phyloP scores from a whole-genome alignment of 2,888 invertebrate species.

The Spodoptera littoralis region DNA sequence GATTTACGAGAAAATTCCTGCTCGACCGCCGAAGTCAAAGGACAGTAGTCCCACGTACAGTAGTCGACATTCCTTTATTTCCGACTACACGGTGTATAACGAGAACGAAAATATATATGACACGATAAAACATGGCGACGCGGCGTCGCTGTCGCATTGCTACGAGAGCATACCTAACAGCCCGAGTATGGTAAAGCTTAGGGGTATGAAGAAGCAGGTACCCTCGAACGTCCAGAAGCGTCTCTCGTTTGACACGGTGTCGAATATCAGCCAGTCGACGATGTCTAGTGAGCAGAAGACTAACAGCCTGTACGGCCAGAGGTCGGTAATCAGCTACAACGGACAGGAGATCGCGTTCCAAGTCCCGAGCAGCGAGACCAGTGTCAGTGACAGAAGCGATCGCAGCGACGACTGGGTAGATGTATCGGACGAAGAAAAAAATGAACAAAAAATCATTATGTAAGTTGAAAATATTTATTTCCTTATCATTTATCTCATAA shows the following conservation, averaged over 20 bases:
- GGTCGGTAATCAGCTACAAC: slow-evolving; percentile 84
- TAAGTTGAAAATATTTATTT: slow-evolving; percentile 76
- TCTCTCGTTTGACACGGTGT: slow-evolving; percentile 83
- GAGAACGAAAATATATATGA: slow-evolving; percentile 90
- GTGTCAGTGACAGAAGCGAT: slow-evolving; percentile 89
- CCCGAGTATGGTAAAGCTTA: slow-evolving; percentile 82
- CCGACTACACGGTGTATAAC: slow-evolving; percentile 81
- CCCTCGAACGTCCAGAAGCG: slow-evolving; percentile 79
- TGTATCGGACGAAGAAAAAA: slow-evolving; percentile 89
- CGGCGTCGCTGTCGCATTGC: slow-evolving; percentile 86
- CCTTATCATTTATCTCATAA: slow-evolving; percentile 5
- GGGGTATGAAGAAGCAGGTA: slow-evolving; percentile 77
- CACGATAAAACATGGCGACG: slow-evolving; percentile 89
- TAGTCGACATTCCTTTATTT: slow-evolving; percentile 78
- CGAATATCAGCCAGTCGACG: slow-evolving; percentile 86
- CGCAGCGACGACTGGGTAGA: slow-evolving; percentile 92
- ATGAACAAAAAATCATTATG: slow-evolving; percentile 88
- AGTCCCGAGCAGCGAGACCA: slow-evolving; percentile 88
- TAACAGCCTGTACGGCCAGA: slow-evolving; percentile 89
- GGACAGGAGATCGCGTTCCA: slow-evolving; percentile 86
- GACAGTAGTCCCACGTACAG: slow-evolving; percentile 80
- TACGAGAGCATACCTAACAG: slow-evolving; percentile 90
- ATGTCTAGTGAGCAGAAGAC: slow-evolving; percentile 90
- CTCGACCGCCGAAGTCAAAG: slow-evolving; percentile 74
- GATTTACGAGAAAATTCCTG: slow-evolving; percentile 85